phyloP scores from a whole-genome alignment of 2,113 vertebrate species.

The Aleadryas rufinucha region DNA sequence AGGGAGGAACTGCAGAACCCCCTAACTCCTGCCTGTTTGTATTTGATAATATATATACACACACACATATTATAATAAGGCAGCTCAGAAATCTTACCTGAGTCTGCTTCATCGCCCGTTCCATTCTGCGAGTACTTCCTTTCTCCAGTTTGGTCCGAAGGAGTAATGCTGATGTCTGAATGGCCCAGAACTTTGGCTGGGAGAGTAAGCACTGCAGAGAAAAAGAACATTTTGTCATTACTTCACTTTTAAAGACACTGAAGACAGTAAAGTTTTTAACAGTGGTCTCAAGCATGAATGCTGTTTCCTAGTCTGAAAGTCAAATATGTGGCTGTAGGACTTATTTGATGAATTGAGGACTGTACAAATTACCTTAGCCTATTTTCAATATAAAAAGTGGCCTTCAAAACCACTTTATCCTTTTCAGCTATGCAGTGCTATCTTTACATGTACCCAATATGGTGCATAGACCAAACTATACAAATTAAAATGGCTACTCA shows the following conservation, averaged over 20 bases:
- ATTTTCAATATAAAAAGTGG: neutral
- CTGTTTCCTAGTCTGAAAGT: neutral
- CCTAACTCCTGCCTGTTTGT: neutral
- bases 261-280: neutral
- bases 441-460: neutral
- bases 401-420: neutral
- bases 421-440: neutral
- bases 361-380: neutral
- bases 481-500: neutral
- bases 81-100: constrained; percentile 76
- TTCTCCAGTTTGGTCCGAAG: constrained; percentile 89
- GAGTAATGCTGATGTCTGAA: constrained; percentile 87
- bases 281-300: neutral
- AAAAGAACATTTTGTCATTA: neutral
- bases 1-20: neutral
- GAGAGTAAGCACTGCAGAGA: constrained; percentile 84
- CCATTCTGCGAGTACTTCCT: constrained; percentile 83
- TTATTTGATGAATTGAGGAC: neutral
- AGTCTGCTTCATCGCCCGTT: constrained; percentile 93
- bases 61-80: neutral
- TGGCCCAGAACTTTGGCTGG: constrained; percentile 92
- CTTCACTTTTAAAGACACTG: neutral
- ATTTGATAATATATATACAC: neutral
- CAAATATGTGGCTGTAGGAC: neutral
- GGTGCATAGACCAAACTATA: neutral